Base-by-base conservation (phyloP, 2,797 vertebrate species). In the Tragelaphus eurycerus region DNA sequence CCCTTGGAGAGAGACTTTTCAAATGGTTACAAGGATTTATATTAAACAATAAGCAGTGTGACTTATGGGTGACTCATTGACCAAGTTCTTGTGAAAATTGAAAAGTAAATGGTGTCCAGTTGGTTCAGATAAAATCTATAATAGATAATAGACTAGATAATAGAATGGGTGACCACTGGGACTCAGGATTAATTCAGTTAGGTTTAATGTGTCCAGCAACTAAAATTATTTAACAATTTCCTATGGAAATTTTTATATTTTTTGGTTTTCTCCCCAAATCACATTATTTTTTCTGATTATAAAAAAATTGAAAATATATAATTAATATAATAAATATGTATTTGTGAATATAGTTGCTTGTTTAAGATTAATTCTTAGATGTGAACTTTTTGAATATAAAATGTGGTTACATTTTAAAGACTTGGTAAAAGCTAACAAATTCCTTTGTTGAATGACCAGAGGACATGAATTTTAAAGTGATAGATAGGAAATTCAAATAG, bases 151-250 rank as follows among this genome's bases (percentile, higher is more conserved):
- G 21, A 62, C 43, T 64, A 59, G 25, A 9, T 85, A 92, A 43
- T 55, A 38, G 64, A 82, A 67, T 31, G 14, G 17, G 27, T 10
- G 55, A 86, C 25, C 25, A 10, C 62, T 55, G 38, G 29, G n/a
- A 96, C 74, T 91, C 11, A 78, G 67, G 38, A 43, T 76, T 90
- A 38, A 55, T 50, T 81, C 38, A 87, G 19, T 86, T 90, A 60
- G 6, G 1, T 31, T n/a, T 90, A 64, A 91, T 82, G 38, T 82
- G 29, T 57, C 43, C 21, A 79, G 55, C 13, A 57, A 43, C 60
- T 88, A 83, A 89, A 89, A 93, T 17, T 89, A 38, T 71, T 90
- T 88, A 88, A 81, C 59, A 62, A 82, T 88, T 85, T 91, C 50
- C n/a, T 31, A 19, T 4, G n/a, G 27, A 48, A 52, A 14, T 71